A percentile compares a stretch with the other conserved stretches of the same genome.
Evolutionary conservation across 2,888 invertebrate species (phyloP).

Genomic region (Drosophila barbarae): DNA sequence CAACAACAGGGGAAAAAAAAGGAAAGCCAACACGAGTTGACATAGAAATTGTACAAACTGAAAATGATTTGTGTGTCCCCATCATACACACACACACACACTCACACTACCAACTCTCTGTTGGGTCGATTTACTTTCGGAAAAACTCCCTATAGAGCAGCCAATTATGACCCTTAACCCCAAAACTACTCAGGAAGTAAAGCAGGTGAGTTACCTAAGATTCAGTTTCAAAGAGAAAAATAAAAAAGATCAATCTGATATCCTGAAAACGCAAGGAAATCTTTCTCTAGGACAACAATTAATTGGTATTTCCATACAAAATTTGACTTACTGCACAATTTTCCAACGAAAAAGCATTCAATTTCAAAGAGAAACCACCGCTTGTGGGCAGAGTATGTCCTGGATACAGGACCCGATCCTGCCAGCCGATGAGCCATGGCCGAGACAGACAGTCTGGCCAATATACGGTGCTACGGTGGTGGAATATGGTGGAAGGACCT

Average conservation of each 20-base stretch:
- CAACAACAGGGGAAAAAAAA: constrained; percentile 8
- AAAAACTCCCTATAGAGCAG: not conserved
- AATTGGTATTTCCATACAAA: constrained; percentile 5
- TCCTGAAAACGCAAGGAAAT: not conserved
- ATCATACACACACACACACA: constrained; percentile 14
- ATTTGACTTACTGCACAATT: not conserved
- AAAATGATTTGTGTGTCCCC: constrained; percentile 66
- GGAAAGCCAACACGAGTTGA: constrained; percentile 51
- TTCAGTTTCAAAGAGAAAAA: not conserved
- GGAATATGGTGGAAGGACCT: constrained; percentile 3
- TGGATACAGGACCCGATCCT: constrained; percentile 13
- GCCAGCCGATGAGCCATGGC: constrained; percentile 18
- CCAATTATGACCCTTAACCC: constrained; percentile 2
- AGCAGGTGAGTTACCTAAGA: not conserved
- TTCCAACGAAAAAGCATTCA: not conserved
- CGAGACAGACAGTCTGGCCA: not conserved
- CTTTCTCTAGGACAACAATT: not conserved
- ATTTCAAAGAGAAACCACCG: constrained; percentile 8
- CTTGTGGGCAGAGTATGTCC: not conserved
- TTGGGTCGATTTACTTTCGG: constrained; percentile 19
- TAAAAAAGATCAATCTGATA: not conserved
- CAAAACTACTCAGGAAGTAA: not conserved
- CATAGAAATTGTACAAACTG: constrained; percentile 71
- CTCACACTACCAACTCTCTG: constrained; percentile 38
- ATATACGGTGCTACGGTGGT: not conserved